Evolutionary conservation across 2,113 vertebrate genomes (phyloP), one percentile per base, ranked within the genome.

Genomic region (Eupsittula cactorum): DNA sequence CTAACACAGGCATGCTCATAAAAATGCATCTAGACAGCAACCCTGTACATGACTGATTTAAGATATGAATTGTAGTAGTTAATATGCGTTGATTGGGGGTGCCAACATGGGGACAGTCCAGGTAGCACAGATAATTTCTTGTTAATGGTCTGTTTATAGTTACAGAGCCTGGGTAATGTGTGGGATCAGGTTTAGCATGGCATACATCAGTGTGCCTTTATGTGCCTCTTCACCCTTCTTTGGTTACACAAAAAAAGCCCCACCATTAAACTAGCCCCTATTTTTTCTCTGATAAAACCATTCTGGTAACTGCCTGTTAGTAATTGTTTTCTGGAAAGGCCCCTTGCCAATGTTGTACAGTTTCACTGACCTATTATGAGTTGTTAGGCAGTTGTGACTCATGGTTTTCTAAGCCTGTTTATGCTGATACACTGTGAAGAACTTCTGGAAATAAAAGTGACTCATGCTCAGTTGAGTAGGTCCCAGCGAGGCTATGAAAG

Each of bases 31-130:
- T 24, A 24, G 21, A 10, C 23, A n/a, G 17, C 11, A 44, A 11
- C 20, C 3, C 18, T 47, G 16, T 8, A 1, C 4, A 4, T 44
- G 29, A 5, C 28, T 80, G 75, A 11, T 13, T 67, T 53, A 83
- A 4, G 9, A 2, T 5, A 10, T 3, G 29, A 4, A 3, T 6
- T 44, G 46, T 20, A 29, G 11, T 42, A 35, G 10, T 52, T 18
- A 3, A 8, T 35, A 3, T 0, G 10, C 21, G 5, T 49, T 78
- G 41, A 5, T 11, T 0, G 0, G 10, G 37, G 21, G 1, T 46
- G 41, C 16, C 7, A 57, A 19, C 5, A 13, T 19, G 9, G 24
- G 28, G 52, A 20, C 33, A 19, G 37, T 42, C 29, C 46, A 8
- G 20, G 7, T 16, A 53, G 13, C 24, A 37, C 28, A 29, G 19